Evolutionary conservation across 2,113 vertebrate genomes (phyloP).

Genomic region (Protomyctophum bolini): DNA sequence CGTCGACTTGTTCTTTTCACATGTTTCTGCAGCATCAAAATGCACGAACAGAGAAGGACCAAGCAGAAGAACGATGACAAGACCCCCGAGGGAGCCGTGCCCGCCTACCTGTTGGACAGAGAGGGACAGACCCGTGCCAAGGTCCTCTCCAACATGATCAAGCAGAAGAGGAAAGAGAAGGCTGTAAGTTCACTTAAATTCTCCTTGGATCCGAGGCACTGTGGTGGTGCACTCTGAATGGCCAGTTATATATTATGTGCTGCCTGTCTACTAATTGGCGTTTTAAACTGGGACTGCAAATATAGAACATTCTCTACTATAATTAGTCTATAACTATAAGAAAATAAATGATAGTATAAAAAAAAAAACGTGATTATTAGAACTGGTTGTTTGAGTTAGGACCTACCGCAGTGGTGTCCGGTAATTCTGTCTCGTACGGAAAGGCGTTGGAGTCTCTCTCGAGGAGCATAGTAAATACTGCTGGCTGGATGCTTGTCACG

Average conservation of each 20-base stretch:
- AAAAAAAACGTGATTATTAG: no score
- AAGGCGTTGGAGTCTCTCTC: no score
- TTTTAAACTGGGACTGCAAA: no score
- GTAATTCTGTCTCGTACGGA: no score
- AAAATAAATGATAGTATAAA: no score
- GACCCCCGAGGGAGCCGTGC: constrained; percentile 94
- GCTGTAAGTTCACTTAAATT: constrained; percentile 84
- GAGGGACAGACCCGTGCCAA: constrained; percentile 94
- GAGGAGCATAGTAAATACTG: no score
- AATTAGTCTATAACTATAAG: no score
- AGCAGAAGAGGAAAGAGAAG: constrained; percentile 98
- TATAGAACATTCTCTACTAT: background rate
- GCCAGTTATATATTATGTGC: no score
- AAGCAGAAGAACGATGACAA: constrained; percentile 95
- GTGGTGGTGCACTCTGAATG: background rate
- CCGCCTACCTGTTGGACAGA: constrained; percentile 94
- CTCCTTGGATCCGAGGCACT: background rate
- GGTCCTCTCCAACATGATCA: constrained; percentile 99
- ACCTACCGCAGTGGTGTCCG: no score
- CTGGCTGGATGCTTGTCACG: no score
- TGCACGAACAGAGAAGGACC: constrained; percentile 96
- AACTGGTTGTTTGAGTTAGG: no score
- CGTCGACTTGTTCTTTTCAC: background rate
- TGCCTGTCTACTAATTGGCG: no score
- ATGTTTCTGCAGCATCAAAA: constrained; percentile 86